Percentiles rank a stretch among this genome's conserved stretches.
Evolutionary conservation across 2,888 invertebrate genomes (phyloP).

Genomic region (Nematopogon swammerdamellus): DNA sequence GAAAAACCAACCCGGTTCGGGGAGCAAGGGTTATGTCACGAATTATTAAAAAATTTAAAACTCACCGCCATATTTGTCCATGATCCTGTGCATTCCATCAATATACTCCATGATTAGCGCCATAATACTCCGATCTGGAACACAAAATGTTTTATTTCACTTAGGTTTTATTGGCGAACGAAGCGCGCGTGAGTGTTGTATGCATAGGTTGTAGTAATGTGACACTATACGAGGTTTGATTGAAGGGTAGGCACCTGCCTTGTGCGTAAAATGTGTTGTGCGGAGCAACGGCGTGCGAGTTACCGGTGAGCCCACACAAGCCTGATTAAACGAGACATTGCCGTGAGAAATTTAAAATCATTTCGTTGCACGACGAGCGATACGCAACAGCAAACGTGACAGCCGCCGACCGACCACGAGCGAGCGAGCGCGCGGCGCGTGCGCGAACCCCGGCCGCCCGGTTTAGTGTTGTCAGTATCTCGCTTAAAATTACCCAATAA

Average conservation of each 20-base stretch:
- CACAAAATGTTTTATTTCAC: conserved; percentile 13
- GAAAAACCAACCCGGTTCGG: too few relatives aligned
- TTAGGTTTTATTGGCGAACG: too few relatives aligned
- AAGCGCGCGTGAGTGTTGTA: too few relatives aligned
- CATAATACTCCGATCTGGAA: conserved; percentile 61
- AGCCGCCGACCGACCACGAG: neutral
- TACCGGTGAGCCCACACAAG: neutral
- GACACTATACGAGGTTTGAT: too few relatives aligned
- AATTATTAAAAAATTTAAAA: conserved; percentile 10
- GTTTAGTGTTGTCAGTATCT: too few relatives aligned
- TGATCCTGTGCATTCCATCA: conserved; percentile 73
- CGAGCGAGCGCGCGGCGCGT: too few relatives aligned
- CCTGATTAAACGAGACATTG: conserved; percentile 5
- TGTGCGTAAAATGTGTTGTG: too few relatives aligned
- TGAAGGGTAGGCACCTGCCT: too few relatives aligned
- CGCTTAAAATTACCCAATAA: too few relatives aligned
- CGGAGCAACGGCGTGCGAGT: neutral
- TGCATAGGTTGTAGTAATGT: too few relatives aligned
- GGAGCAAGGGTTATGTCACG: conserved; percentile 2
- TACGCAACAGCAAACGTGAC: too few relatives aligned
- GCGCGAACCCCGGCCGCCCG: too few relatives aligned
- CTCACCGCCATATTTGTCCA: conserved; percentile 84
- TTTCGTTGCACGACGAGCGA: neutral
- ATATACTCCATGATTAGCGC: conserved; percentile 78
- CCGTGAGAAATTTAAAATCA: conserved; percentile 1